Evolutionary conservation across 2,113 vertebrate species (phyloP).

Genomic region (Sylvietta virens): DNA sequence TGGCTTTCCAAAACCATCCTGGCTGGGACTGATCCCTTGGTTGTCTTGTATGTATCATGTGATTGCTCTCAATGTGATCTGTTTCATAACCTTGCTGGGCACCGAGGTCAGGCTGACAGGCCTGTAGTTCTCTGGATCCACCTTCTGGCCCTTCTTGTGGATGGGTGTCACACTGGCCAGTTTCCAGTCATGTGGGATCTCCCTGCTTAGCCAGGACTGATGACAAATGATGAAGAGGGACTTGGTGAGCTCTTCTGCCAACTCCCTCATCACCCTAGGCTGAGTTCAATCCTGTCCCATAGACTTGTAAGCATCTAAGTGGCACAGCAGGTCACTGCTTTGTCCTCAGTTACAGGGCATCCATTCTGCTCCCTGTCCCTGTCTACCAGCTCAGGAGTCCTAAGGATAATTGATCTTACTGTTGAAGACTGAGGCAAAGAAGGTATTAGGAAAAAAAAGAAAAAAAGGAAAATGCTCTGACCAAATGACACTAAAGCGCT

Average conservation of each 20-base stretch:
- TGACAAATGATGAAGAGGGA: background rate
- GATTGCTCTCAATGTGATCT: background rate
- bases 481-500: accelerated
- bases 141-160: background rate
- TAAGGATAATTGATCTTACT: background rate
- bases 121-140: background rate
- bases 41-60: background rate
- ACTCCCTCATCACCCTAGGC: background rate
- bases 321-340: background rate
- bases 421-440: background rate
- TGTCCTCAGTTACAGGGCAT: too few species aligned
- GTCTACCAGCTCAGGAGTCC: background rate
- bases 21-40: background rate
- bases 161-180: background rate
- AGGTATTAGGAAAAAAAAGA: background rate
- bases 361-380: background rate
- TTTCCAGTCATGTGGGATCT: background rate
- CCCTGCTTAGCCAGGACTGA: background rate
- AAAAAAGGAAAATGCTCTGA: background rate
- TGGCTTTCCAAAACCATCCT: background rate
- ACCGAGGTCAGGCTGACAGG: background rate
- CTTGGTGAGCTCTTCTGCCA: background rate
- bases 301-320: background rate
- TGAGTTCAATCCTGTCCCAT: background rate
- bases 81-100: background rate